Base-by-base conservation (phyloP, 2,797 vertebrate genomes). In the Myotis myotis region DNA sequence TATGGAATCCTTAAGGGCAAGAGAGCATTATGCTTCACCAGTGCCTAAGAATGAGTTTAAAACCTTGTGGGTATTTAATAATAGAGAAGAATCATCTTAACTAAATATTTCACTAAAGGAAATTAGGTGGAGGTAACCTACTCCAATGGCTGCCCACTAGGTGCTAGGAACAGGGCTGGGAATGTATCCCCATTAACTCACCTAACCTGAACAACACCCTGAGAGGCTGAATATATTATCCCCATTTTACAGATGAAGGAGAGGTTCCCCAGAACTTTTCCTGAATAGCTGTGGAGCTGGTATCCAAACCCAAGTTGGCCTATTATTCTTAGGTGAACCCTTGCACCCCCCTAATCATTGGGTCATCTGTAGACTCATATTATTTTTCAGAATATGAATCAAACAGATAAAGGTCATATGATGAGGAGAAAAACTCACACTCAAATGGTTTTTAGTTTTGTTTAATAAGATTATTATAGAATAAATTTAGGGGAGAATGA, bases 301-400 rank as follows among this genome's bases (percentile, higher is more conserved):
- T 70, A 55, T 84, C 83, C 70, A 89, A 49, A 76, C 38, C 16
- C 28, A 55, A n/a, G 70, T 62, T 70, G 36, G 10, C 36, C n/a
- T 83, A 6, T 33, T 75, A 47, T 87, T 87, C 70, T 87, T 71
- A 91, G 3, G 36, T 11, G 55, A 94, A 38, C 23, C 2, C 13
- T 85, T 84, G 17, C 49, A 76, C 28, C 47, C 49, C 19, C 25
- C 19, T 79, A 28, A 51, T 62, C 49, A 66, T 23, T 82, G 51
- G 16, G 17, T 57, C 41, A 47, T 85, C 71, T 78, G 2, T 93
- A 89, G 86, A 97, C 64, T 91, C 68, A 75, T 82, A 75, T 94
- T 44, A 41, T 1, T 83, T 78, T 91, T 93, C 12, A 57, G 38
- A 93, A 25, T 51, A 33, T 53, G 74, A 89, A 64, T 91, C 41